Percentiles rank a stretch among this genome's conserved stretches.
phyloP scores from a whole-genome alignment of 2,113 vertebrate genomes.

The Anolis carolinensis region DNA sequence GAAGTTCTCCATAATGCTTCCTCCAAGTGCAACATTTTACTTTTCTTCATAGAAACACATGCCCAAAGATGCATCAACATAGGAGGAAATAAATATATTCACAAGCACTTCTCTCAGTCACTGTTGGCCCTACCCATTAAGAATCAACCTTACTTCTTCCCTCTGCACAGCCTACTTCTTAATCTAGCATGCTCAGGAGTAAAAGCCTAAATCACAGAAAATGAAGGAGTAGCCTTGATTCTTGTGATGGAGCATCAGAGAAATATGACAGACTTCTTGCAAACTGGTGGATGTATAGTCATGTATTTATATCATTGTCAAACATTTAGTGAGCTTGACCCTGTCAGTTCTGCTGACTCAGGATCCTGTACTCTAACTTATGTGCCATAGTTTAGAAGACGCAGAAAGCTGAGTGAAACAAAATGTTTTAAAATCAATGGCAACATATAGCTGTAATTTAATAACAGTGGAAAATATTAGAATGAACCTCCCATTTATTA shows the following conservation, averaged over 20 bases:
- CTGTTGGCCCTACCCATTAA: neutral
- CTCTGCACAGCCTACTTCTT: neutral
- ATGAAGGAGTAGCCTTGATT: too few species aligned
- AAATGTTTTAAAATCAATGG: neutral
- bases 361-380: conserved; percentile 21
- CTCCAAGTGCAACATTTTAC: neutral
- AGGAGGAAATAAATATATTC: neutral
- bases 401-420: conserved; percentile 16
- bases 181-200: too few species aligned
- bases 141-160: neutral
- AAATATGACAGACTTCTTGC: neutral
- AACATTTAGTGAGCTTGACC: conserved; percentile 53
- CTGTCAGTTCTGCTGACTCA: conserved; percentile 47
- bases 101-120: neutral
- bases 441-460: conserved; percentile 21
- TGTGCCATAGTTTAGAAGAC: conserved; percentile 41
- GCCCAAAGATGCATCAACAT: neutral
- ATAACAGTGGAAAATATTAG: neutral
- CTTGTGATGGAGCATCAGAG: neutral
- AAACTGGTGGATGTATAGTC: neutral
- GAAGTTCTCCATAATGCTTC: neutral
- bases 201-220: too few species aligned
- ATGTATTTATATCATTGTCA: neutral
- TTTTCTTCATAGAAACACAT: neutral
- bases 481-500: neutral